Evolutionary conservation across 2,888 invertebrate genomes (phyloP), one percentile per base, ranked within the genome.

Genomic region (Linnaemya vulpina): DNA sequence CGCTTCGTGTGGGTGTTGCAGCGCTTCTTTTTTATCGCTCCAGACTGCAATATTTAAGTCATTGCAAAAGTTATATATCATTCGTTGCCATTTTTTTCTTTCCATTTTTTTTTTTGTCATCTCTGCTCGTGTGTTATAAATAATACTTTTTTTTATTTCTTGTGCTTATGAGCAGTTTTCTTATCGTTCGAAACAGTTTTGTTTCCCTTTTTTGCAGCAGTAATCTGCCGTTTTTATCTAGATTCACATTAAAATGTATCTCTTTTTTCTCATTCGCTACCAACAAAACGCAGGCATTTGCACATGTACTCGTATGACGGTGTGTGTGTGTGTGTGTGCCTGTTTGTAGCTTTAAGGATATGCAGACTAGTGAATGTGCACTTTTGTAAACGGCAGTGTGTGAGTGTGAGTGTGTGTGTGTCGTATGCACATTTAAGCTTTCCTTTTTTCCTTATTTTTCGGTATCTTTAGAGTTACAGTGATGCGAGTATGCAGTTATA

Each of bases 221-320:
- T 90, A 90, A 90, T 91, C 90, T 89, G 89, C 89, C 88, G 88
- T 87, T 87, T 46, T 89, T 90, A 90, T 90, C 90, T 89, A 90
- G 91, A 90, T 90, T 90, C 91, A 90, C 91, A 90, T 90, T 90
- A 90, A 90, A 90, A 91, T 90, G 90, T 90, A 90, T 90, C 90
- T 89, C 89, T 90, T 90, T 89, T 90, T 40, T 90, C 84, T 87
- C 38, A 55, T 74, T 71, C 73, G 13, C 46, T 70, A 17, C 38
- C 53, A 15, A 10, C n/a, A 22, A 62, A 15, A 20, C 15, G 78
- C 46, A 63, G n/a, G 38, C 55, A 63, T 4, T 38, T 4, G 30
- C 17, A 70, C 11, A 70, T 49, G 38, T 60, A 77, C 25, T 10
- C 30, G 60, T 15, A 15, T 55, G 55, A n/a, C 25, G 17, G 8